Evolutionary conservation across 2,888 invertebrate genomes (phyloP).

Genomic region (Ophonus ardosiacus): DNA sequence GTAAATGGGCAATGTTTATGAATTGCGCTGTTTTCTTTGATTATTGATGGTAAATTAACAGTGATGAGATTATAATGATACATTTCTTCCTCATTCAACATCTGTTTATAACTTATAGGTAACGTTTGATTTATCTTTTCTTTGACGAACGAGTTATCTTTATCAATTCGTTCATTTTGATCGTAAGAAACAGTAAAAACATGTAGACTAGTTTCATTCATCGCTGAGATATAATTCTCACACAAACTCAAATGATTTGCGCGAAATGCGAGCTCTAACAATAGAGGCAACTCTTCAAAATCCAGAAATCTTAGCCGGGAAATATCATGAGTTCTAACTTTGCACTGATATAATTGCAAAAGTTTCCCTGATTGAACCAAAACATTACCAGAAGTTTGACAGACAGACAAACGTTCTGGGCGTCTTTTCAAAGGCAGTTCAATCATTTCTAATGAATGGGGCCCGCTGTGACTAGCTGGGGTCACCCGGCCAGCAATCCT

Average conservation of each 20-base stretch:
- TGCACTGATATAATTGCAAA: constrained; percentile 79
- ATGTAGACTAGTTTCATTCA: constrained; percentile 74
- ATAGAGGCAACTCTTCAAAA: constrained; percentile 83
- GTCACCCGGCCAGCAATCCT: constrained; percentile 87
- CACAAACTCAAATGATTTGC: constrained; percentile 80
- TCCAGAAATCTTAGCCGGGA: constrained; percentile 84
- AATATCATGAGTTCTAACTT: constrained; percentile 82
- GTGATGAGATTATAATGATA: constrained; percentile 71
- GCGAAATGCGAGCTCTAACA: constrained; percentile 81
- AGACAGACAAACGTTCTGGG: constrained; percentile 71
- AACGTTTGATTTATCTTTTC: neutral
- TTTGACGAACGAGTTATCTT: neutral
- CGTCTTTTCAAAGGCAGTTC: constrained; percentile 82
- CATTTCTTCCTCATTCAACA: constrained; percentile 71
- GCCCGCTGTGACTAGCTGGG: constrained; percentile 81
- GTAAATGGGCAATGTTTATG: constrained; percentile 75
- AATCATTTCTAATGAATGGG: constrained; percentile 83
- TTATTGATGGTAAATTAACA: constrained; percentile 74
- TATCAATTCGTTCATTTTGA: neutral
- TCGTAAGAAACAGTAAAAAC: constrained; percentile 52
- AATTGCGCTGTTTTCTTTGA: constrained; percentile 74
- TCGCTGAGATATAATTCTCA: constrained; percentile 83
- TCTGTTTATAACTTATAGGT: constrained; percentile 72
- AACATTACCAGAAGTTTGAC: constrained; percentile 74
- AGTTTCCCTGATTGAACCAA: constrained; percentile 74